Evolutionary conservation across 2,888 invertebrate genomes (phyloP), one percentile per base, ranked within the genome.

Genomic region (Lasioglossum morio): DNA sequence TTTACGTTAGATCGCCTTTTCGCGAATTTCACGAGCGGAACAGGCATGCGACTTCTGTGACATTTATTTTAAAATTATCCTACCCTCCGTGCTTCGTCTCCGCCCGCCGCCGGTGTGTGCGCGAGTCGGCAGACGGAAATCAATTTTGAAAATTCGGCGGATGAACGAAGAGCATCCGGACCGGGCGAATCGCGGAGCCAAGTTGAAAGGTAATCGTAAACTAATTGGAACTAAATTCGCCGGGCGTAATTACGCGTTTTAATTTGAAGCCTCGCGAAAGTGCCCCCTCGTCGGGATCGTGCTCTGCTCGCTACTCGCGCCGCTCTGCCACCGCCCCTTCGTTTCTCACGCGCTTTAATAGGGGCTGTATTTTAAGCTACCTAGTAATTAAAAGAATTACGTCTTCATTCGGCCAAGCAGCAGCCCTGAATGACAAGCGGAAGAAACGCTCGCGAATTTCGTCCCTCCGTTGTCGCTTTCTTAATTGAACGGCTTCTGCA

Each of bases 351-450:
- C 87, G 85, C 84, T 89, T 90, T 85, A 90, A 87, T 77, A 83
- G 84, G 84, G 70, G 82, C 87, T 84, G 86, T 89, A 91, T 87
- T 91, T 91, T 90, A 90, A 88, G 89, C 79, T 79, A 73, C 79
- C 87, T 84, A 87, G 91, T 93, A 94, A 94, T 94, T 94, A 93
- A 93, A 94, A 93, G 91, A 93, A 92, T 93, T 91, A 93, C 91
- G 89, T 93, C 92, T 93, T 92, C 87, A 90, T 92, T 89, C 88
- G 86, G 70, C 37, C 75, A 60, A 72, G 74, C 81, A 86, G 79
- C 73, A 43, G 46, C 57, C 48, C 70, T 5, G 43, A 70, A 43
- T 16, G 60, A 43, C 72, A 48, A 48, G 63, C 27, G 81, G 78
- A 78, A 48, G 66, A 74, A 66, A 72, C 77, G 77, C 16, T 37